Conservation (phyloP, 2,888 invertebrate species). For the Marasmarcha lunaedactyla region DNA sequence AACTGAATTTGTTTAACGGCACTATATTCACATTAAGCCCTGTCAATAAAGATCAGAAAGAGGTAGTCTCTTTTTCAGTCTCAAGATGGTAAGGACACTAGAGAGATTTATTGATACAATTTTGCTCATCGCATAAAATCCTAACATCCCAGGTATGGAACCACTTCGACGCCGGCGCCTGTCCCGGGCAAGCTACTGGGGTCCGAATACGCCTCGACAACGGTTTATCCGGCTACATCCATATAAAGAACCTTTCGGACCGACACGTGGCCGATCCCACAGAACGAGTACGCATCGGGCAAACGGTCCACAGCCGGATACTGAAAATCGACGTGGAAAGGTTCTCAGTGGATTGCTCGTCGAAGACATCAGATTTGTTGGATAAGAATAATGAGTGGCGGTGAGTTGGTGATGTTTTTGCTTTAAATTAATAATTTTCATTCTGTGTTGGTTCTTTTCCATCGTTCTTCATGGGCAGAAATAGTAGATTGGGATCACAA, state of each 20-base stretch:
- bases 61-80: too few relatives aligned
- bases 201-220: constrained; percentile 92
- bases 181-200: constrained; percentile 96
- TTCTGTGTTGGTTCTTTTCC: too few relatives aligned
- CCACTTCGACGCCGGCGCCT: constrained; percentile 95
- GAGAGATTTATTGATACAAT: too few relatives aligned
- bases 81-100: too few relatives aligned
- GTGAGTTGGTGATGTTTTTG: constrained; percentile 32
- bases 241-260: constrained; percentile 93
- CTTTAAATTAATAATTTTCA: too few relatives aligned
- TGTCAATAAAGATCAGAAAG: too few relatives aligned
- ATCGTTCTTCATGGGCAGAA: too few relatives aligned
- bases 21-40: too few relatives aligned
- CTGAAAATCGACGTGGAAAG: constrained; percentile 96
- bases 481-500: too few relatives aligned
- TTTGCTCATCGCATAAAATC: too few relatives aligned
- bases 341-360: constrained; percentile 93
- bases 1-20: too few relatives aligned
- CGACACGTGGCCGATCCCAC: constrained; percentile 93
- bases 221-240: constrained; percentile 91
- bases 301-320: constrained; percentile 88
- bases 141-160: constrained; percentile 83
- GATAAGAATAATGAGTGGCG: constrained; percentile 94
- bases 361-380: constrained; percentile 90
- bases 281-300: constrained; percentile 87